A percentile compares a stretch with the other conserved stretches of the same genome.
Evolutionary conservation across 1,140 invertebrate species (phyloP).

Genomic region (Drosophila mayri): DNA sequence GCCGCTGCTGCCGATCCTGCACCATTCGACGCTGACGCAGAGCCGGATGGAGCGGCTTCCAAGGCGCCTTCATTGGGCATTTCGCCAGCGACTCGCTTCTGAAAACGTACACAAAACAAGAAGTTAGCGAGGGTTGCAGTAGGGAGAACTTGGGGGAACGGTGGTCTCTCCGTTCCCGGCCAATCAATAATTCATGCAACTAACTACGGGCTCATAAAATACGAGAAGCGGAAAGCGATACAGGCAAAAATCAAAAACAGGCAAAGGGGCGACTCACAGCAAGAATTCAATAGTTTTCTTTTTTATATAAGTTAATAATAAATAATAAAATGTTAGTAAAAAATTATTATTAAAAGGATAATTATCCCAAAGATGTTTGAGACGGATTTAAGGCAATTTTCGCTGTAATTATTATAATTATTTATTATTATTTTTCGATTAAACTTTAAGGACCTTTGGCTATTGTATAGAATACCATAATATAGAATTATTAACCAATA

Average conservation of each 20-base stretch:
- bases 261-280: constrained; percentile 16
- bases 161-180: constrained; percentile 19
- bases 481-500: neutral
- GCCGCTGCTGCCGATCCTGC: neutral
- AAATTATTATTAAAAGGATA: neutral
- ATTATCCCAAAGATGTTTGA: neutral
- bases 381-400: neutral
- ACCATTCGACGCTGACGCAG: constrained; percentile 4
- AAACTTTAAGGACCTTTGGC: neutral
- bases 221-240: constrained; percentile 45
- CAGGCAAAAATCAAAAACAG: constrained; percentile 23
- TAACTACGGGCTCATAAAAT: constrained; percentile 67
- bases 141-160: neutral
- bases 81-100: constrained; percentile 61
- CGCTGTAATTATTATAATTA: neutral
- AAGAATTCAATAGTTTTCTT: constrained; percentile 14
- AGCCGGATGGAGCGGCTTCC: constrained; percentile 21
- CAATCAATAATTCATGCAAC: constrained; percentile 79
- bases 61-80: constrained; percentile 62
- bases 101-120: constrained; percentile 47
- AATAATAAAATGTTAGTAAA: neutral
- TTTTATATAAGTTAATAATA: constrained; percentile 4
- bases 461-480: neutral
- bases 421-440: neutral
- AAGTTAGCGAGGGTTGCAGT: constrained; percentile 27